Base-by-base conservation (phyloP, 2,797 vertebrate genomes). In the Carapus acus region DNA sequence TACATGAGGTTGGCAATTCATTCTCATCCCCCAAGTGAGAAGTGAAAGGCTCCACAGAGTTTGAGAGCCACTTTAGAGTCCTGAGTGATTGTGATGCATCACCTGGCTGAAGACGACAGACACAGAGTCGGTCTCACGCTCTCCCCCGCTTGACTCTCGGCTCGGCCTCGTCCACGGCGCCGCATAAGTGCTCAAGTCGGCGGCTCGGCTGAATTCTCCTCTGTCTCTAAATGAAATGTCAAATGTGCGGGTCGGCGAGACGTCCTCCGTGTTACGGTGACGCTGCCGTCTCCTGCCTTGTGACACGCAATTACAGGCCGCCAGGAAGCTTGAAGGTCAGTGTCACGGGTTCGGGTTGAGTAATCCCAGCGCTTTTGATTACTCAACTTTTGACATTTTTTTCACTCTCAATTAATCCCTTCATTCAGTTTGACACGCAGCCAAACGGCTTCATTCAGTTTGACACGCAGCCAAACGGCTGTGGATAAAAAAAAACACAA, bases 181-280 rank as follows among this genome's bases (percentile, higher is more conserved):
- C 2, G 2, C 53, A 23, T 19, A 13, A 24, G 16, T 34, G 12
- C 43, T 19, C 21, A 57, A 39, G 27, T 8, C 23, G 8, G 49
- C 40, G 55, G 52, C 45, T 56, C 49, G 68, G 50, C 70, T 74
- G 57, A 23, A 69, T 20, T 73, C 71, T 44, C 48, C 45, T 65
- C 45, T 61, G 49, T 54, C 40, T 31, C 54, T 54, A 43, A 68
- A 54, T 67, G 45, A 65, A 71, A 70, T 36, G 65, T 58, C 66
- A 58, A 47, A 52, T 29, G 39, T 47, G 65, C 33, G 24, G 57
- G 66, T 59, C 74, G 47, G 41, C 39, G 48, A 54, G 44, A 56
- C 43, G 61, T 53, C 42, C 7, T 18, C 36, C 20, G 46, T 22
- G 20, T 62, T 54, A 33, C 38, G 37, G 21, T 41, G n/a, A 63